phyloP scores from a whole-genome alignment of 2,113 vertebrate species.

The Lamprologus ornatipinnis region DNA sequence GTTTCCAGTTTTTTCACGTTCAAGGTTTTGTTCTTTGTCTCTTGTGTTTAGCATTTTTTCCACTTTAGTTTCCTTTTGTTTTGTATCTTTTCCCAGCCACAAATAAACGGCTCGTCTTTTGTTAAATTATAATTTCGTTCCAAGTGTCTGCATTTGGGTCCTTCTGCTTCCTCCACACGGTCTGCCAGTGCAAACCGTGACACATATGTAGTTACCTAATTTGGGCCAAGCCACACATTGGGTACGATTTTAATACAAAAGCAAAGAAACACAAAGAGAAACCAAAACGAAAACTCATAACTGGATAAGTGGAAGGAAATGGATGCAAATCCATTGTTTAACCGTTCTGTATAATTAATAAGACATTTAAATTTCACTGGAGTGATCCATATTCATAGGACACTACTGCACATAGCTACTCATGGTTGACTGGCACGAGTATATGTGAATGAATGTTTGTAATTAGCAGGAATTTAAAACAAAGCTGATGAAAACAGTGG shows the following conservation, averaged over 20 bases:
- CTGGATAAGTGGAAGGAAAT: background rate
- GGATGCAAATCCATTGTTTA: background rate
- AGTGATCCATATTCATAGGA: background rate
- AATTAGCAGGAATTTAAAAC: background rate
- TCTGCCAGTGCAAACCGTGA: background rate
- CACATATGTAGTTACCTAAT: background rate
- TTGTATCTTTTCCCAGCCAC: rapidly evolving
- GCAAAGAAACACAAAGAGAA: background rate
- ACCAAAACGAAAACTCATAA: background rate
- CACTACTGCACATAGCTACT: background rate
- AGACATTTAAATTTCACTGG: background rate
- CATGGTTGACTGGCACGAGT: background rate
- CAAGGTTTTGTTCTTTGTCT: background rate
- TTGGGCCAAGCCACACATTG: background rate
- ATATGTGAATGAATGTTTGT: background rate
- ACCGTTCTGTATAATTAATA: background rate
- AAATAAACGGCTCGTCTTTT: rapidly evolving
- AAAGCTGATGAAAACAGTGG: background rate
- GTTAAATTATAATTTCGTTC: rapidly evolving
- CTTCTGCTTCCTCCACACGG: background rate
- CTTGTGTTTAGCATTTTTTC: background rate
- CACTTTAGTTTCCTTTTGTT: background rate
- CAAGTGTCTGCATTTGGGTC: background rate
- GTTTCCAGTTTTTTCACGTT: background rate
- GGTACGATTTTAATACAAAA: background rate